A percentile compares a stretch with the other conserved stretches of the same genome.
These are phyloP conservation scores for Augochlorella aurata DNA, from an alignment of 2,888 invertebrate species.

Conservation along the genomic window DNA sequence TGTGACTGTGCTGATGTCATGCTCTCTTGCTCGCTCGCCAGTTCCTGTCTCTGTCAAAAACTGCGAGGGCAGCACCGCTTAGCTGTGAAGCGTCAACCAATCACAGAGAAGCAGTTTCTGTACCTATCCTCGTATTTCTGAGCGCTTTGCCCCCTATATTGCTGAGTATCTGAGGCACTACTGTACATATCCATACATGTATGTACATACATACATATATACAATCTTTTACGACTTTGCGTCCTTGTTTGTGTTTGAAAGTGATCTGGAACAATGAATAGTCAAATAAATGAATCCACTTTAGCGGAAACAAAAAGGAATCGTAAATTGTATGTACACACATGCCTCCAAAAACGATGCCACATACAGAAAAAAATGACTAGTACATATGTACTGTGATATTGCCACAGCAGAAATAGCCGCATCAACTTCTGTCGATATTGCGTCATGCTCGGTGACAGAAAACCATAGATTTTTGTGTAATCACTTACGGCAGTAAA, in stretches of 20 bases:
- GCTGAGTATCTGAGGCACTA: background rate
- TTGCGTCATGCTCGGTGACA: constrained; percentile 27
- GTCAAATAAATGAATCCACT: background rate
- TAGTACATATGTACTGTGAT: background rate
- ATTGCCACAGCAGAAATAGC: constrained; percentile 14
- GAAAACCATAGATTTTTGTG: background rate
- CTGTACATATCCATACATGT: background rate
- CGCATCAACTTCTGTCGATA: constrained; percentile 14
- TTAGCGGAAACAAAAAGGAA: background rate
- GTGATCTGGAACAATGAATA: background rate
- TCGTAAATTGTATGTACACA: background rate
- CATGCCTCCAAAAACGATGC: constrained; percentile 24
- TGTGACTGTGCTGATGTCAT: too few species aligned
- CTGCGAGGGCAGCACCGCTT: too few species aligned
- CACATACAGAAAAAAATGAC: background rate
- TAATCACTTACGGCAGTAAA: background rate
- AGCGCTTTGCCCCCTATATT: too few species aligned
- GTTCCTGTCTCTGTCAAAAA: too few species aligned
- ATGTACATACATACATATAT: background rate
- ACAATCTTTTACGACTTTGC: background rate
- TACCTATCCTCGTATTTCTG: too few species aligned
- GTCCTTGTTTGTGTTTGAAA: background rate
- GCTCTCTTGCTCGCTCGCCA: too few species aligned
- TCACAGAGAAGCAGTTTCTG: too few species aligned
- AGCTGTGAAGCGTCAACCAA: too few species aligned